These are phyloP conservation scores for Andrena bicolor DNA, from an alignment of 2,888 invertebrate genomes.

Conservation along the genomic window DNA sequence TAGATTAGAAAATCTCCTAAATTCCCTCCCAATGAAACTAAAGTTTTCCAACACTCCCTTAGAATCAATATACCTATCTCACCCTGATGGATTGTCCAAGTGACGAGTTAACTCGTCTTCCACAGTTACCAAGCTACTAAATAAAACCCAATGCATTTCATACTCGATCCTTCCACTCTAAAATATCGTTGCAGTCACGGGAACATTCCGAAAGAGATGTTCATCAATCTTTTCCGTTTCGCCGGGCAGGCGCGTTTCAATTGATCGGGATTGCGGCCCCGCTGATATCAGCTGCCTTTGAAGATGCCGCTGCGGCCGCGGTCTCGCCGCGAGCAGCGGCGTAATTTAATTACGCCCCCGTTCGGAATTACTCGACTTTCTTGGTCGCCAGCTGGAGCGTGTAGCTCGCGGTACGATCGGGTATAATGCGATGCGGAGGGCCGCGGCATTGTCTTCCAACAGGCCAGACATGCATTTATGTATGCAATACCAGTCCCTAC, in stretches of 20 bases:
- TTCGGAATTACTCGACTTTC: conserved; percentile 34
- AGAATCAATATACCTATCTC: too few species aligned
- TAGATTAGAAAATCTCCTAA: too few species aligned
- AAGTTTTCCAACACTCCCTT: too few species aligned
- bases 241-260: neutral
- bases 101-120: too few species aligned
- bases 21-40: too few species aligned
- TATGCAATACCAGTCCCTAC: conserved; percentile 67
- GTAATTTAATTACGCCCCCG: conserved; percentile 30
- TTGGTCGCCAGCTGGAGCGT: neutral
- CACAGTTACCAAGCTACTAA: too few species aligned
- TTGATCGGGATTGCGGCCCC: neutral
- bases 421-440: conserved; percentile 40
- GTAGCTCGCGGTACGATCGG: conserved; percentile 14
- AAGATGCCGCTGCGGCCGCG: neutral
- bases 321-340: neutral
- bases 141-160: too few species aligned
- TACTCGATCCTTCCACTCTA: neutral
- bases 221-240: neutral
- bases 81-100: too few species aligned
- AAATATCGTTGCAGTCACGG: neutral
- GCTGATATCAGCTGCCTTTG: neutral
- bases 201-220: neutral
- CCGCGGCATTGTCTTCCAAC: conserved; percentile 46
- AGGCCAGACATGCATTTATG: conserved; percentile 71